These are phyloP conservation scores for Mythimna ferrago DNA, from an alignment of 2,888 invertebrate genomes.

Conservation along the genomic window DNA sequence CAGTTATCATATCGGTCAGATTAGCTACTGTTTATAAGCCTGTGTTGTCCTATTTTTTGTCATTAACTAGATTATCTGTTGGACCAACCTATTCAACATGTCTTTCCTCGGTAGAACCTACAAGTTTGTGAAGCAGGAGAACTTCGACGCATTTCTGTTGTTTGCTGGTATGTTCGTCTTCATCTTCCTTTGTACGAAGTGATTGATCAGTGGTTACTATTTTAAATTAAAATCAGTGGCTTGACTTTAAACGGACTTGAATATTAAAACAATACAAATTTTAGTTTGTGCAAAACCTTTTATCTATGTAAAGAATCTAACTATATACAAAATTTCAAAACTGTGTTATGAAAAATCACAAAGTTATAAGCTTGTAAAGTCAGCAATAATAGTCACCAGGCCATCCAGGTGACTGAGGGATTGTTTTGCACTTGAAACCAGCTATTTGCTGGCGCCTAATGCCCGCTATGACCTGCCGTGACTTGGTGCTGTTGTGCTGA, in stretches of 20 bases:
- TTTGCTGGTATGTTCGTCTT: constrained; percentile 63
- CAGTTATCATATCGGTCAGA: constrained; percentile 7
- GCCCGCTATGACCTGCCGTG: too few relatives aligned
- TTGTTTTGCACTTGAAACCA: too few relatives aligned
- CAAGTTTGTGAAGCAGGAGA: constrained; percentile 67
- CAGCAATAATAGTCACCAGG: too few relatives aligned
- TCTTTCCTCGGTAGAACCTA: constrained; percentile 69
- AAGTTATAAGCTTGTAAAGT: too few relatives aligned
- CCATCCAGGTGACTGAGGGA: too few relatives aligned
- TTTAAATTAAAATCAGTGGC: neutral
- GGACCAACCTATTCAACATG: constrained; percentile 60
- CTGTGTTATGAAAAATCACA: too few relatives aligned
- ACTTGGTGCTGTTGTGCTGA: too few relatives aligned
- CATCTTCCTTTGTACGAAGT: neutral
- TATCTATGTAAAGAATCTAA: too few relatives aligned
- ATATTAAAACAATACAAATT: neutral
- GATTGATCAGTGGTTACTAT: neutral
- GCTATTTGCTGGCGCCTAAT: too few relatives aligned
- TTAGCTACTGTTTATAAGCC: constrained; percentile 25
- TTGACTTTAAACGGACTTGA: too few relatives aligned
- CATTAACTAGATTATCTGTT: constrained; percentile 1
- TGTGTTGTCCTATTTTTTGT: neutral
- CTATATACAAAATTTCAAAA: too few relatives aligned
- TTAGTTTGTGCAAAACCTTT: too few relatives aligned
- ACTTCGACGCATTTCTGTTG: constrained; percentile 70